Evolutionary conservation across 2,113 vertebrate species (phyloP).

Genomic region (Menidia beryllina): DNA sequence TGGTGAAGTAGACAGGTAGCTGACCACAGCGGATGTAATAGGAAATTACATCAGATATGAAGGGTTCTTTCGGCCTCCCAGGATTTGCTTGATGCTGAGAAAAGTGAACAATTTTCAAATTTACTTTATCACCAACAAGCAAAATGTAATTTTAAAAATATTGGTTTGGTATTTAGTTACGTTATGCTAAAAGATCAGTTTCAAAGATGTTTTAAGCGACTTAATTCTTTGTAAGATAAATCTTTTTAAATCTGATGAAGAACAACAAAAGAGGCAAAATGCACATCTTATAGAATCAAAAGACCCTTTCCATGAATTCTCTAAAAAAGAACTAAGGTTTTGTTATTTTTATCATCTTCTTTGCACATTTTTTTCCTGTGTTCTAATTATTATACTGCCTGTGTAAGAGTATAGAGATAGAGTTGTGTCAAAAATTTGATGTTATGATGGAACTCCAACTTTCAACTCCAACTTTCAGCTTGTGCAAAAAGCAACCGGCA

Average conservation of each 20-base stretch:
- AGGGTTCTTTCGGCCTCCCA: slow-evolving; percentile 77
- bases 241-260: neutral
- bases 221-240: neutral
- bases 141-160: no score
- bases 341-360: neutral
- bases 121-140: neutral
- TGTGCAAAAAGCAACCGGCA: neutral
- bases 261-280: slow-evolving; percentile 1
- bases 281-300: neutral
- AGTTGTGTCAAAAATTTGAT: neutral
- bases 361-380: neutral
- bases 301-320: neutral
- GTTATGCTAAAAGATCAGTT: no score
- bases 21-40: slow-evolving; percentile 91
- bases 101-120: neutral
- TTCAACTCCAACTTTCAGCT: slow-evolving; percentile 40
- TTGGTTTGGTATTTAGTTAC: no score
- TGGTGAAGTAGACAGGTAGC: slow-evolving; percentile 89
- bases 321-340: neutral
- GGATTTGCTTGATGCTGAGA: slow-evolving; percentile 77
- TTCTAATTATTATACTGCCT: neutral
- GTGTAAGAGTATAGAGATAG: neutral
- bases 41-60: slow-evolving; percentile 89
- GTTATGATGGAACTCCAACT: slow-evolving; percentile 40
- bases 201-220: no score